Evolutionary conservation across 2,888 invertebrate species (phyloP).

Genomic region (Shargacucullia verbasci): DNA sequence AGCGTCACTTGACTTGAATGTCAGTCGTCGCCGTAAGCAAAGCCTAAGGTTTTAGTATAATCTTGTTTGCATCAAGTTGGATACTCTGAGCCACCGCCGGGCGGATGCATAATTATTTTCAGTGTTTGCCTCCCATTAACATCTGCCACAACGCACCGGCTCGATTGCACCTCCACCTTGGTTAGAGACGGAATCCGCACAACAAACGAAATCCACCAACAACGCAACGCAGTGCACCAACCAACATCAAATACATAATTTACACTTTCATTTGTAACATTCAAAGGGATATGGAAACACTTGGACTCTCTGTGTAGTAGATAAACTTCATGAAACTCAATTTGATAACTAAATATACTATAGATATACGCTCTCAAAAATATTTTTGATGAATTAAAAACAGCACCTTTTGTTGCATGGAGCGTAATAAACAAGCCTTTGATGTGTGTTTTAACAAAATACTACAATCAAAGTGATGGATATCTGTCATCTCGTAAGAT

Average conservation of each 20-base stretch:
- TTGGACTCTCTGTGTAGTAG: slow-evolving; percentile 3
- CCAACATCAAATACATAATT: slow-evolving; percentile 58
- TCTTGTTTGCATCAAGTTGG: slow-evolving; percentile 55
- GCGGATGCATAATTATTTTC: slow-evolving; percentile 72
- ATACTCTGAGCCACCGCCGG: slow-evolving; percentile 51
- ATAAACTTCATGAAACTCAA: slow-evolving; percentile 12
- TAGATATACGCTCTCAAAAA: neutral
- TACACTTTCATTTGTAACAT: slow-evolving; percentile 46
- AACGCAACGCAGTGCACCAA: slow-evolving; percentile 36
- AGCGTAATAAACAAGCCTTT: slow-evolving; percentile 25
- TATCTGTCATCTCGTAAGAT: slow-evolving; percentile 54
- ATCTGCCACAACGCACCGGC: slow-evolving; percentile 50
- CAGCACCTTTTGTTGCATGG: slow-evolving; percentile 16
- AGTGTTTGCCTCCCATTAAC: slow-evolving; percentile 71
- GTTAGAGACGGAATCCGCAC: slow-evolving; percentile 20
- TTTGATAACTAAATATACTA: slow-evolving; percentile 14
- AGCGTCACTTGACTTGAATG: slow-evolving; percentile 46
- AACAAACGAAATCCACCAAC: slow-evolving; percentile 54
- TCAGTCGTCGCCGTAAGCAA: slow-evolving; percentile 20
- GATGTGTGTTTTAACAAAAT: slow-evolving; percentile 40
- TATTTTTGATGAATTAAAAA: slow-evolving; percentile 40
- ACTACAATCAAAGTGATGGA: slow-evolving; percentile 52
- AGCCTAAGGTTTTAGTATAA: slow-evolving; percentile 53
- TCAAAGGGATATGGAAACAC: slow-evolving; percentile 5
- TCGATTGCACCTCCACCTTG: slow-evolving; percentile 6